Percentiles rank a stretch among this genome's conserved stretches.
Conservation (phyloP, 2,888 invertebrate genomes). For the Sclerodermus sp. region DNA sequence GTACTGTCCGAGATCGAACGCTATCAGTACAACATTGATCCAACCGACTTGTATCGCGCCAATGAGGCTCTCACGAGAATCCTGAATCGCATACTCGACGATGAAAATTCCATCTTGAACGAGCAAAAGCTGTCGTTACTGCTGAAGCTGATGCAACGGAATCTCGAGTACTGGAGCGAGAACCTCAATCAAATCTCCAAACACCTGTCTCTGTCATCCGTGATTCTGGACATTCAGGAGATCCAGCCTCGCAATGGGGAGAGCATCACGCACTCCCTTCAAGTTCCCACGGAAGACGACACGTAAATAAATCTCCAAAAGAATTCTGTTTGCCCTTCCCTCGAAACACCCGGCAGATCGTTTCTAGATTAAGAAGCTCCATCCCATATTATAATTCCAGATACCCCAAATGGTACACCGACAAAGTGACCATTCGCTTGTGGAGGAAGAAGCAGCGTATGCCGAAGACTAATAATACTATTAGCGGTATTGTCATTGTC, state of each 20-base stretch:
- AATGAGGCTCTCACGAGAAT: slow-evolving; percentile 65
- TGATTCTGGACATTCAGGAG: slow-evolving; percentile 51
- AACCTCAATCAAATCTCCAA: slow-evolving; percentile 39
- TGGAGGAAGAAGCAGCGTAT: slow-evolving; percentile 33
- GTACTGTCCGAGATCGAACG: slow-evolving; percentile 64
- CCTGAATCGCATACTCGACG: slow-evolving; percentile 68
- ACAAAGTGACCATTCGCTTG: slow-evolving; percentile 53
- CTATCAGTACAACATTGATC: slow-evolving; percentile 59
- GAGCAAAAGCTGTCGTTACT: slow-evolving; percentile 62
- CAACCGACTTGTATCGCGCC: slow-evolving; percentile 60
- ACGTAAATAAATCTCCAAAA: slow-evolving; percentile 35
- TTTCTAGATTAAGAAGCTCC: no score
- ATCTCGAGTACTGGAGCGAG: slow-evolving; percentile 54
- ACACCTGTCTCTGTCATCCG: slow-evolving; percentile 47
- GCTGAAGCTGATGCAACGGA: slow-evolving; percentile 52
- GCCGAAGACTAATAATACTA: slow-evolving; percentile 33
- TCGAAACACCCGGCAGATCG: no score
- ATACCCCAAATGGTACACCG: slow-evolving; percentile 58
- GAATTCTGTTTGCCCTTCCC: no score
- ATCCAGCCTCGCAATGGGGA: slow-evolving; percentile 42
- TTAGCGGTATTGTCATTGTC: slow-evolving; percentile 60
- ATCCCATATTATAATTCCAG: slow-evolving; percentile 40
- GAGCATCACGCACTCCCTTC: slow-evolving; percentile 43
- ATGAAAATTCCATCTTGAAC: slow-evolving; percentile 70
- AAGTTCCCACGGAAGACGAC: slow-evolving; percentile 45